Evolutionary conservation across 2,888 invertebrate genomes (phyloP).

Genomic region (Andrena haemorrhoa): DNA sequence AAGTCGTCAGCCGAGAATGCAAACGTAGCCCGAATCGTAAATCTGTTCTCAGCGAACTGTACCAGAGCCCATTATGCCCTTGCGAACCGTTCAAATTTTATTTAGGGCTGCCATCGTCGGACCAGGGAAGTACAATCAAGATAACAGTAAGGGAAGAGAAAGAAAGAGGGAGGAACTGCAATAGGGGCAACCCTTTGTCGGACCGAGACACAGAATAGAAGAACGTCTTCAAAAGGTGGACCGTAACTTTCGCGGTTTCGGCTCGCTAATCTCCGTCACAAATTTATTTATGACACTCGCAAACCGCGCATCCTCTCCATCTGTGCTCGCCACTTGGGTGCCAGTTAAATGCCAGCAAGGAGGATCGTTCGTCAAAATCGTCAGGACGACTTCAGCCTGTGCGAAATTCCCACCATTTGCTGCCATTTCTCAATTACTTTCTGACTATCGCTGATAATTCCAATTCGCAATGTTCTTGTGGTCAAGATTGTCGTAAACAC

Average conservation of each 20-base stretch:
- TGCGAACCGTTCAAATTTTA: conserved; percentile 66
- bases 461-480: conserved; percentile 4
- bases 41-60: conserved; percentile 31
- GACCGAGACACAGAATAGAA: conserved; percentile 51
- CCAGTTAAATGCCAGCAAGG: conserved; percentile 21
- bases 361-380: conserved; percentile 49
- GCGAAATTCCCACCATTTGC: neutral
- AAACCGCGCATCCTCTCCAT: conserved; percentile 26
- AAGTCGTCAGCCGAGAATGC: neutral
- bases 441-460: neutral
- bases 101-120: conserved; percentile 63
- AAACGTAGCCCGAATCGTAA: conserved; percentile 49
- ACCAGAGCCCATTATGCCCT: conserved; percentile 63
- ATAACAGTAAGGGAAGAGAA: conserved; percentile 3
- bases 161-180: neutral
- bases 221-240: conserved; percentile 49
- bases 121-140: conserved; percentile 9
- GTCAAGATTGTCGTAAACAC: neutral
- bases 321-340: conserved; percentile 16
- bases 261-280: conserved; percentile 73
- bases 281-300: conserved; percentile 76
- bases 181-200: conserved; percentile 60
- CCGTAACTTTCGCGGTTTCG: conserved; percentile 76
- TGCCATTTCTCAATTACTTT: neutral
- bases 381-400: conserved; percentile 10